Evolutionary conservation across 1,140 invertebrate genomes (phyloP), one percentile per base, ranked within the genome.

Genomic region (Leptinotarsa defecta): DNA sequence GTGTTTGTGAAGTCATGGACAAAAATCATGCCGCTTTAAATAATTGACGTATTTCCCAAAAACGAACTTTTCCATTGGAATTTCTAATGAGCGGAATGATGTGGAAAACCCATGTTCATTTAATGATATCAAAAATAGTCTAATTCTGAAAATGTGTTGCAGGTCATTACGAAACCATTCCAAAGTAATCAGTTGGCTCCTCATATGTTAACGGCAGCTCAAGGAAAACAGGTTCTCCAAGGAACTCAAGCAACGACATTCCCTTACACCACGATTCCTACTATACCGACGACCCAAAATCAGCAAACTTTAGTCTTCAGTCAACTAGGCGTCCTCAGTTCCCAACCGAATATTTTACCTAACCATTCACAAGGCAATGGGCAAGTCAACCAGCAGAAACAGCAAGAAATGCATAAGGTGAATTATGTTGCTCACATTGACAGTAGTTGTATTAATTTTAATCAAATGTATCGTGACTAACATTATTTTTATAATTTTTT

Each of bases 91-190:
- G 34, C 2, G 8, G 8, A 11, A 43, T 8, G 8, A 43, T 43
- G 34, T 2, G 34, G 8, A 43, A 43, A 43, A 43, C 8, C 34
- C 2, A 43, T 11, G 8, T 43, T 11, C 6, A 43, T 43, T 43
- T 0, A 43, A 43, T 43, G 34, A 43, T 43, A 43, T 8, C 2
- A 0, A 11, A 43, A 43, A 43, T 43, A 11, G 34, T 11, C 34
- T 2, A 43, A 43, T 43, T 43, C 6, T 43, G 34, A 11, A 43
- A 43, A 43, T 43, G 3, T 68, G 15, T 75, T 86, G 24, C 81
- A 93, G 89, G 92, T 94, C 6, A 94, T 94, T 71, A 90, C 93
- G 4, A 95, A 95, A 84, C 91, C 93, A 0, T 95, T 95, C 83
- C 93, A 94, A 85, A 90, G 92, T 2, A 92, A 92, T 74, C 93